Conservation (phyloP, 2,888 invertebrate species). For the Lasioglossum lativentre region DNA sequence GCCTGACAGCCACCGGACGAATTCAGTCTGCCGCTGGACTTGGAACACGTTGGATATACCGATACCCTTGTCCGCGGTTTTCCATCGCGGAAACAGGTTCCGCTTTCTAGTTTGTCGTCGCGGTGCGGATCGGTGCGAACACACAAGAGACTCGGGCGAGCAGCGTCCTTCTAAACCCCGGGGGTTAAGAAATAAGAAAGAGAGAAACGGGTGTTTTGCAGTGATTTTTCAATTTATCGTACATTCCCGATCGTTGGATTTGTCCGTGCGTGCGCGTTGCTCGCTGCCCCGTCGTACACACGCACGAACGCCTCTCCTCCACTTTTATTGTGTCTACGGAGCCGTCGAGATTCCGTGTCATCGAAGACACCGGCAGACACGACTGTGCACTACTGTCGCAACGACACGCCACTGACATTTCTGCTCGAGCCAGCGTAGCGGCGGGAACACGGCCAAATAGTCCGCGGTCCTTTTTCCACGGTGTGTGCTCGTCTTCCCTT, state of each 20-base stretch:
- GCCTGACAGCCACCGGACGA: slow-evolving; percentile 81
- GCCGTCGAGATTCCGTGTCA: slow-evolving; percentile 31
- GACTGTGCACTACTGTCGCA: slow-evolving; percentile 52
- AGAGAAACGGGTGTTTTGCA: slow-evolving; percentile 16
- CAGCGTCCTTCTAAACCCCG: background rate
- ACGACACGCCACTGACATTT: slow-evolving; percentile 62
- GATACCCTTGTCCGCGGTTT: slow-evolving; percentile 57
- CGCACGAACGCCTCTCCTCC: background rate
- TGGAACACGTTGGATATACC: slow-evolving; percentile 69
- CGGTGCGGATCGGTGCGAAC: background rate
- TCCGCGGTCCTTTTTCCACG: slow-evolving; percentile 39
- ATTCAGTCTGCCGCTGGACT: slow-evolving; percentile 82
- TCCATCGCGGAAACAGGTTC: slow-evolving; percentile 53
- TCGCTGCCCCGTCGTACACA: no score
- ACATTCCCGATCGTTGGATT: background rate
- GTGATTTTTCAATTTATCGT: slow-evolving; percentile 13
- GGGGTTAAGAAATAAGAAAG: background rate
- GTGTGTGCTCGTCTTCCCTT: background rate
- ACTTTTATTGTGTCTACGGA: background rate
- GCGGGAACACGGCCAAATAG: slow-evolving; percentile 64
- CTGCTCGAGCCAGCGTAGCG: slow-evolving; percentile 38
- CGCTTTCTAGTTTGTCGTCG: slow-evolving; percentile 46
- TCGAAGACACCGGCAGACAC: slow-evolving; percentile 22
- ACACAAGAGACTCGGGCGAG: slow-evolving; percentile 4
- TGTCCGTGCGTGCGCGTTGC: background rate